Base-by-base conservation (phyloP, 2,888 invertebrate genomes). In the Mythimna impura region DNA sequence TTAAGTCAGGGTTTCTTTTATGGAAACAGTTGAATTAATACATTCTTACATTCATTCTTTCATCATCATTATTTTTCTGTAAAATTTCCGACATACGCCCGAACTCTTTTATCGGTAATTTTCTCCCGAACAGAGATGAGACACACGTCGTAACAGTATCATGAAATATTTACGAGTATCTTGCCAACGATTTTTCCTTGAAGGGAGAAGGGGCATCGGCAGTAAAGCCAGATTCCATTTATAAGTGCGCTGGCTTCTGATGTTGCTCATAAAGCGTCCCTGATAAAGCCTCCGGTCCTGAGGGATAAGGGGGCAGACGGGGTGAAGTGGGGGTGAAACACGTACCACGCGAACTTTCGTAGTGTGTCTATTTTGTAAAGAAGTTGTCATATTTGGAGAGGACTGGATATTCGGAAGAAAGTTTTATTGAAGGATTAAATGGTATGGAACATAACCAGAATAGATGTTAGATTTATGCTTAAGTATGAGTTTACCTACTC, bases 181-280 rank as follows among this genome's bases (percentile, higher is more conserved):
- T 73, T 89, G 85, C 81, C 71, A 85, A 86, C 85, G 87, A 89
- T 89, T 89, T 84, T 89, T 85, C 88, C 81, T 86, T 82, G 76
- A 80, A 76, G 76, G 73, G 78, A 81, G 85, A 70, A 80, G 72
- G 80, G 83, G 86, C 83, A 85, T 81, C 78, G 87, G 85, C 87
- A 90, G 91, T 90, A 91, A 92, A 92, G 87, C 88, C 87, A 88
- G 89, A 92, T 91, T 91, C 91, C 90, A 89, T 91, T 92, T 89
- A 90, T 90, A 91, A 89, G 87, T 89, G 85, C 87, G 88, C 89
- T 85, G 87, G 88, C 89, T 91, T 88, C 89, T 88, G 90, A 91
- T 90, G 91, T 91, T 88, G 90, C 89, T 89, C 91, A 92, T 91
- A 92, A 92, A 93, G 89, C 90, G 89, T 83, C 85, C 87, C 87